phyloP scores from a whole-genome alignment of 2,888 invertebrate genomes.

The Podotricha telesiphe region DNA sequence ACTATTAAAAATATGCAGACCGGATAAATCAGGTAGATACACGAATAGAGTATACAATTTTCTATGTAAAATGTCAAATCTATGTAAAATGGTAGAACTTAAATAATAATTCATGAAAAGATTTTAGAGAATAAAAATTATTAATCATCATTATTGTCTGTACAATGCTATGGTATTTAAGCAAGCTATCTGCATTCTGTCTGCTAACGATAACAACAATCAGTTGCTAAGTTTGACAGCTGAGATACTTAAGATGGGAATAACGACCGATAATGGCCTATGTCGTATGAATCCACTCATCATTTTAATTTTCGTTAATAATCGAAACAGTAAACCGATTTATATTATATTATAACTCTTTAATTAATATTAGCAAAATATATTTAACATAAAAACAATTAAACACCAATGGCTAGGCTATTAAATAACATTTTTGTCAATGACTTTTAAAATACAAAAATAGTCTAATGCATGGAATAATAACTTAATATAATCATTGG shows the following conservation, averaged over 20 bases:
- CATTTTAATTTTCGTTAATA: background rate
- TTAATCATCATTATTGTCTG: background rate
- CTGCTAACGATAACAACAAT: conserved; percentile 51
- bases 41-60: no score
- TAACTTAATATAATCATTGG: background rate
- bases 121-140: no score
- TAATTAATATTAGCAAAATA: background rate
- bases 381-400: no score
- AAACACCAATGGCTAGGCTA: background rate
- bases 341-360: background rate
- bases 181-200: conserved; percentile 34
- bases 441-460: no score
- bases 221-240: conserved; percentile 54
- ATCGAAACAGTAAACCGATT: background rate
- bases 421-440: no score
- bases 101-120: no score
- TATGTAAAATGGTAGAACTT: background rate
- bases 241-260: conserved; percentile 60
- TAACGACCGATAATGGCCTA: conserved; percentile 67
- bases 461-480: no score
- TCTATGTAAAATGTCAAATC: background rate
- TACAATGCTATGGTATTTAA: background rate
- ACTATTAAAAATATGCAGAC: no score
- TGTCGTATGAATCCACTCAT: conserved; percentile 8
- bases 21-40: no score